These are phyloP conservation scores for Coracopsis vasa DNA, from an alignment of 2,113 vertebrate genomes.

Conservation along the genomic window DNA sequence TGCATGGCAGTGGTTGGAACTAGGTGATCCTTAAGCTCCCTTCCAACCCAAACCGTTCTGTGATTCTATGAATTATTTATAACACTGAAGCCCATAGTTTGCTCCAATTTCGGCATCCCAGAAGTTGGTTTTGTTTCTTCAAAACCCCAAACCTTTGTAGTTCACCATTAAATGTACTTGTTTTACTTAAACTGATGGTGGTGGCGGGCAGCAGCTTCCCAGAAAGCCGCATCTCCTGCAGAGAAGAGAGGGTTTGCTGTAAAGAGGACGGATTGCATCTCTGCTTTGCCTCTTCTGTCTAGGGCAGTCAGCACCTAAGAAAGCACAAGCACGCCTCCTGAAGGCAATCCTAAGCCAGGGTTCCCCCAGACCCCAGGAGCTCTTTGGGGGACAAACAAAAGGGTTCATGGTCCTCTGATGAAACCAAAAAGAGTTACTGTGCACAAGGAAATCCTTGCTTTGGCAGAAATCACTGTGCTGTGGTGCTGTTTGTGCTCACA, in stretches of 20 bases:
- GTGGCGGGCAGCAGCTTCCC: neutral
- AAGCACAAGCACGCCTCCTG: slow-evolving; percentile 67
- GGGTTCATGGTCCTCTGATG: neutral
- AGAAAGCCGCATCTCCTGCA: neutral
- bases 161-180: neutral
- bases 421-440: neutral
- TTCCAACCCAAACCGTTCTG: neutral
- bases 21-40: neutral
- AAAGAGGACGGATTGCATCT: neutral
- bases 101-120: neutral
- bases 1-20: neutral
- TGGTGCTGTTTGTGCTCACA: accelerated
- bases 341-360: neutral
- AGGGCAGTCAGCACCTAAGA: neutral
- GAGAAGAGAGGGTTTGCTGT: neutral
- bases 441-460: neutral
- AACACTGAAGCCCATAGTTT: neutral
- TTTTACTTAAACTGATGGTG: accelerated
- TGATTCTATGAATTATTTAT: neutral
- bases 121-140: neutral
- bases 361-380: accelerated
- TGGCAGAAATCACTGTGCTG: neutral
- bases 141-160: neutral
- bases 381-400: accelerated
- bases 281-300: neutral